Evolutionary conservation across 2,888 invertebrate species (phyloP), one percentile per base, ranked within the genome.

Genomic region (Sinohyriopsis cumingii): DNA sequence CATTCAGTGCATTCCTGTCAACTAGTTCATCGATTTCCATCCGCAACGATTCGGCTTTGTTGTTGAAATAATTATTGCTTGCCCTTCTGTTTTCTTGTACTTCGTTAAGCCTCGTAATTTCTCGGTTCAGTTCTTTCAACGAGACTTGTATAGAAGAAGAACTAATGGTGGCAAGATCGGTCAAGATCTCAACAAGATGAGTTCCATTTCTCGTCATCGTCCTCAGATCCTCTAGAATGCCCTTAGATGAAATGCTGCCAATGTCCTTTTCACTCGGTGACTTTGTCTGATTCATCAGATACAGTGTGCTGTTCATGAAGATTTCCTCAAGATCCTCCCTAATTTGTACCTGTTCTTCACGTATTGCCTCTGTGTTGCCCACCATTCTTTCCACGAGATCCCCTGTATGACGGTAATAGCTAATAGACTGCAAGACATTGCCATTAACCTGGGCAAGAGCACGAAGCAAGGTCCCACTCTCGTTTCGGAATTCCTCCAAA

Each of bases 381-480:
- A 84, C 75, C 24, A 86, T 78, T 24, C 81, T 69, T 65, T 86
- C 85, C 24, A 84, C 70, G 59, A 83, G 64, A 59, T 72, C 71
- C 9, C 81, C 82, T 3, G 83, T 82, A 62, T 83, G 82, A 45
- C 78, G 73, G 60, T 84, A 83, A 57, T 80, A 78, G 24, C 78
- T 76, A 7, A 83, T 81, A 7, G 86, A 82, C 59, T 84, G 82
- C 57, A 78, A 76, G 19, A 86, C 76, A 64, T 84, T 83, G 22
- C 74, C 78, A 19, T 84, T 86, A 59, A 85, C 79, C 24, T 79
- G 80, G 9, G 76, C 67, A 19, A 85, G 65, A 9, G 81, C 79
- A 56, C 72, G 71, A 63, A 81, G 73, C 19, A 85, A 74, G 24
- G 70, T 75, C n/a, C 70, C 70, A 15, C 73, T 72, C 28, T 77